phyloP scores from a whole-genome alignment of 2,113 vertebrate species.

The Fulmarus glacialis region DNA sequence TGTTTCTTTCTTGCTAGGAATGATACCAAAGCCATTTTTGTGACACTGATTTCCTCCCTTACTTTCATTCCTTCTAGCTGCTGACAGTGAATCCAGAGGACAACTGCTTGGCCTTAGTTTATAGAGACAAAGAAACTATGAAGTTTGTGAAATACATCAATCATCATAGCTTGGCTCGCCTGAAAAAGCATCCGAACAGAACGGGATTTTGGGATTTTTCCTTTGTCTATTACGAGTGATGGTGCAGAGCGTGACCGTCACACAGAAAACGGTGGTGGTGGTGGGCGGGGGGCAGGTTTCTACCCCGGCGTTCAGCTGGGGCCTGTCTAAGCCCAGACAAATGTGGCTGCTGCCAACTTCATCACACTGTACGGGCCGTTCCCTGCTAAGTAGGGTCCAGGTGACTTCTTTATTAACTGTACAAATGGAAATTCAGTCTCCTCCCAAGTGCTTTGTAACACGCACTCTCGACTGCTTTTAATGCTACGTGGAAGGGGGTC shows the following conservation, averaged over 20 bases:
- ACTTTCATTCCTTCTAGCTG: constrained; percentile 77
- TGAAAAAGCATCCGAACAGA: constrained; percentile 38
- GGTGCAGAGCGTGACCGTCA: not conserved
- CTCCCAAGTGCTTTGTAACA: not conserved
- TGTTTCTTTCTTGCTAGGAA: not conserved
- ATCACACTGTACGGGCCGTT: not conserved
- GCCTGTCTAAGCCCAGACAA: not conserved
- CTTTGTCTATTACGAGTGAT: constrained; percentile 93
- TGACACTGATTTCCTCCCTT: not conserved
- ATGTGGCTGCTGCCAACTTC: not conserved
- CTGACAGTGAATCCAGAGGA: constrained; percentile 91
- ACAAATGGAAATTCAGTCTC: not conserved
- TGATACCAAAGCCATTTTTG: not conserved
- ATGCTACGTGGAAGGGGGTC: accelerated
- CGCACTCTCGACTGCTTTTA: accelerated
- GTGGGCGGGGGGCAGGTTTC: not conserved
- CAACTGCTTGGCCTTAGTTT: constrained; percentile 92
- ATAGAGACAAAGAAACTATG: constrained; percentile 94
- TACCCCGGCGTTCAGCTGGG: accelerated
- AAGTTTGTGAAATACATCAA: constrained; percentile 96
- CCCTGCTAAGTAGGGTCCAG: not conserved
- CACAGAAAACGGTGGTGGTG: not conserved
- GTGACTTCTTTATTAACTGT: not conserved
- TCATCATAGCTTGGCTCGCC: constrained; percentile 75
- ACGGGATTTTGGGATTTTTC: constrained; percentile 89